Percentiles rank a stretch among this genome's conserved stretches.
Conservation (phyloP, 2,888 invertebrate genomes). For the Thalpophila matura region DNA sequence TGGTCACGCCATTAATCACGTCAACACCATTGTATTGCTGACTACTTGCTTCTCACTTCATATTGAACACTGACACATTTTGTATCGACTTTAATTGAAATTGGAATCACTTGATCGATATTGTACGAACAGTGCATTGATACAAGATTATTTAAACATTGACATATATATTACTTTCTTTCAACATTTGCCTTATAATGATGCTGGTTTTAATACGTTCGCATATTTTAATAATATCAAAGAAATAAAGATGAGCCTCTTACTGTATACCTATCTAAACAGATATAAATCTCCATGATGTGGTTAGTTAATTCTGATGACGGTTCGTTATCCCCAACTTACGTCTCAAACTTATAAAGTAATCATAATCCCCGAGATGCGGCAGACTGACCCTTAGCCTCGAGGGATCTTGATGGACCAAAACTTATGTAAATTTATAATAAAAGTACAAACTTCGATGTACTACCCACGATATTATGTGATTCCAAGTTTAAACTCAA, state of each 20-base stretch:
- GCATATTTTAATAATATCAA: conserved; percentile 7
- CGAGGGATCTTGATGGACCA: conserved; percentile 56
- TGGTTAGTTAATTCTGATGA: conserved; percentile 39
- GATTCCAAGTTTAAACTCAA: conserved; percentile 1
- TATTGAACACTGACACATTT: conserved; percentile 64
- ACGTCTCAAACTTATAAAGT: conserved; percentile 57
- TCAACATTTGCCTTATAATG: neutral
- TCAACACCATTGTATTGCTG: conserved; percentile 70
- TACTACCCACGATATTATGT: conserved; percentile 24
- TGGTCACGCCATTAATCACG: conserved; percentile 76
- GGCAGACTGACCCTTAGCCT: conserved; percentile 51
- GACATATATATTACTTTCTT: conserved; percentile 3
- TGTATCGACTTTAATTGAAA: conserved; percentile 42
- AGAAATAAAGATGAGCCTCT: conserved; percentile 19
- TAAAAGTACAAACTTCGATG: conserved; percentile 42
- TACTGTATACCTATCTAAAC: conserved; percentile 24
- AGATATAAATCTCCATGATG: conserved; percentile 28
- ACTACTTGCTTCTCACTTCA: conserved; percentile 65
- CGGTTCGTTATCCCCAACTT: conserved; percentile 53
- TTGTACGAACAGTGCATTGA: neutral
- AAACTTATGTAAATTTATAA: conserved; percentile 60
- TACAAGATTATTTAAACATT: conserved; percentile 17
- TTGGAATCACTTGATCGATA: conserved; percentile 33
- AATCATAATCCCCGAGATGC: conserved; percentile 58
- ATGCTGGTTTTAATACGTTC: neutral